phyloP scores from a whole-genome alignment of 2,113 vertebrate species.

The Apaloderma vittatum region DNA sequence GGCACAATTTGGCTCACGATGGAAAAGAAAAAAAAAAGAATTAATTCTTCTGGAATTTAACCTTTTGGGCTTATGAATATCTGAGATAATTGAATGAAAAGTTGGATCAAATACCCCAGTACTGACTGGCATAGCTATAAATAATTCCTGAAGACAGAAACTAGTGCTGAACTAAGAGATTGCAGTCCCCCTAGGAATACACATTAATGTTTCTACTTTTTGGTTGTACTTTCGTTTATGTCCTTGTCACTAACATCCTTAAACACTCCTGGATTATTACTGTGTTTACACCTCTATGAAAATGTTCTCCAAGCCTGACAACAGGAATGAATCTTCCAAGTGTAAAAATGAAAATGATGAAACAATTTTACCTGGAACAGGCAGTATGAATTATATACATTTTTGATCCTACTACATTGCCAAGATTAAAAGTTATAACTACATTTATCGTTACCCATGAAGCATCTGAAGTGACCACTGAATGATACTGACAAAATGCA shows the following conservation, averaged over 20 bases:
- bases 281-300: neutral
- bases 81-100: neutral
- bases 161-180: neutral
- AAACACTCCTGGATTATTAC: neutral
- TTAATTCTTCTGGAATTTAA: neutral
- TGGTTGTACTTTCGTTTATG: neutral
- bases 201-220: neutral
- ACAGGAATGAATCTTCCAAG: neutral
- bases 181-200: neutral
- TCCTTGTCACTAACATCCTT: neutral
- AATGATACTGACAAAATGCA: neutral
- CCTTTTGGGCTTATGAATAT: neutral
- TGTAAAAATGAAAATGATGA: neutral
- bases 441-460: neutral
- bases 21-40: neutral
- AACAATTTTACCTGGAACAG: neutral
- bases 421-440: neutral
- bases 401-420: neutral
- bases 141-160: neutral
- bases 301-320: neutral
- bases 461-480: neutral
- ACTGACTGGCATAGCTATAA: neutral
- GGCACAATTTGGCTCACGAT: fast-evolving
- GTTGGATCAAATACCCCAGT: too few species aligned
- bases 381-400: neutral